Evolutionary conservation across 2,797 vertebrate genomes (phyloP), one percentile per base, ranked within the genome.

Genomic region (Xenentodon cancila): DNA sequence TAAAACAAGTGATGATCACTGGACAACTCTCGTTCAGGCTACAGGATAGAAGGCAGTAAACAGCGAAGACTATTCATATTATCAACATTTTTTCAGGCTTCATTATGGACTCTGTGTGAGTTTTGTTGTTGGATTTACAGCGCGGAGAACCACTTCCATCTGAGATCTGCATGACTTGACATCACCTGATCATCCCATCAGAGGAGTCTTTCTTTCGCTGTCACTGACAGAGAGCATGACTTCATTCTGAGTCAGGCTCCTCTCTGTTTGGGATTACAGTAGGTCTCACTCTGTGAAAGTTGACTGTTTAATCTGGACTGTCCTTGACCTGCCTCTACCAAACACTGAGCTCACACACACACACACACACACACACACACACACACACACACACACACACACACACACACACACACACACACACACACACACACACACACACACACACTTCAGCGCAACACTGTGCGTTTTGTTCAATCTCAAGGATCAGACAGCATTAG

Each of bases 241-340:
- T 68, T 44, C 59, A 43, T 77, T 75, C 57, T 62, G 73, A 82
- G 48, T 59, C 53, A 42, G 47, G 43, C 54, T 34, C 32, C 71
- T 73, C 62, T 69, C 51, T 44, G 60, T 16, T 47, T 30, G 51
- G 86, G 78, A 89, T 89, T 83, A 85, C 59, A 46, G 54, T 2
- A 27, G 57, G 78, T 79, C 71, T 49, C 64, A 77, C 68, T 60
- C 72, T 47, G 61, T 53, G 57, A 71, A 64, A 67, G 70, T 75
- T 52, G 79, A 71, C 78, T 1, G 75, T 73, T 63, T 88, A 88
- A 89, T 81, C 84, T 84, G 83, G 55, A 68, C 68, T 1, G 81
- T 73, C 88, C 88, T 88, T 87, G 88, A 88, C 71, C 81, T 22
- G 78, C 69, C 71, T 51, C 47, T 11, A 37, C 42, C 74, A 63